A percentile compares a stretch with the other conserved stretches of the same genome.
Evolutionary conservation across 2,797 vertebrate species (phyloP).

Genomic region (Pachyuromys duprasi): DNA sequence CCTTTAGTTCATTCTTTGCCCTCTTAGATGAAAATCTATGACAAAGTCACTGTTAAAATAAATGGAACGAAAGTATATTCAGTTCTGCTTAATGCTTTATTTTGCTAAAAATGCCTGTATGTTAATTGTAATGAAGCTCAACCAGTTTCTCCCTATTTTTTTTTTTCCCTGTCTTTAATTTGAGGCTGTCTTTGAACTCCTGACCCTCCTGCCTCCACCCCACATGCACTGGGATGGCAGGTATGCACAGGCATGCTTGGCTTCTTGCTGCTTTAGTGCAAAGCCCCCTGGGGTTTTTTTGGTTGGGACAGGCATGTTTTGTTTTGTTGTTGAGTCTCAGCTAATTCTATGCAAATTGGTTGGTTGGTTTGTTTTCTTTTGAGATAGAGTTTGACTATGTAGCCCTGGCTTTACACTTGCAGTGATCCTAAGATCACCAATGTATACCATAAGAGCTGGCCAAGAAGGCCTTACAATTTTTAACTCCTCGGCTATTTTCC

Average conservation of each 20-base stretch:
- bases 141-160: neutral
- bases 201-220: neutral
- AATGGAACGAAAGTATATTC: neutral
- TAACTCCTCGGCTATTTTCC: neutral
- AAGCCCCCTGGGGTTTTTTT: neutral
- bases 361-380: neutral
- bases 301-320: too few relatives aligned
- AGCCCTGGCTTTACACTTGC: neutral
- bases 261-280: neutral
- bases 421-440: neutral
- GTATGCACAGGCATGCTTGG: neutral
- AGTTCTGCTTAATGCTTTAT: conserved; percentile 8
- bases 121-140: neutral
- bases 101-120: conserved; percentile 35
- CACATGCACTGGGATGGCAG: neutral
- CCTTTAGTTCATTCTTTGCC: conserved; percentile 18
- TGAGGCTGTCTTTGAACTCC: neutral
- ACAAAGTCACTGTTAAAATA: conserved; percentile 28
- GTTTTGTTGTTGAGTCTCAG: too few relatives aligned
- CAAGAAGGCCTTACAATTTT: neutral
- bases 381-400: neutral
- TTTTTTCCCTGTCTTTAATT: neutral
- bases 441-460: neutral
- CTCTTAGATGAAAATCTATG: conserved; percentile 49
- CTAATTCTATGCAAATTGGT: too few relatives aligned